These are phyloP conservation scores for Corythaixoides concolor DNA, from an alignment of 2,113 vertebrate genomes.

Conservation along the genomic window DNA sequence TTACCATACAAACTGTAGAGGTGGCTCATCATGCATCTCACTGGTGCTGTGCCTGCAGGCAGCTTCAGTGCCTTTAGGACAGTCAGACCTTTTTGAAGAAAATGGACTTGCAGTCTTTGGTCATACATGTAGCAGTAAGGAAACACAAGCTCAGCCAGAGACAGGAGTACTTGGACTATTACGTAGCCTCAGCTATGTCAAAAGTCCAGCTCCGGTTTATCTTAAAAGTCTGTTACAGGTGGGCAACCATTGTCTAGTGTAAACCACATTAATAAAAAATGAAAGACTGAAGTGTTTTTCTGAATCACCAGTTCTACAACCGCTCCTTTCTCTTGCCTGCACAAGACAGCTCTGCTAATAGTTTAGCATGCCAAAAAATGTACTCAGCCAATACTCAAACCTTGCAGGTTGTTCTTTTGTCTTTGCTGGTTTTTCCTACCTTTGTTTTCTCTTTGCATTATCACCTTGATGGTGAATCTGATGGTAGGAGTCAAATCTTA, in stretches of 20 bases:
- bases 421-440: fast-evolving
- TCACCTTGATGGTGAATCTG: neutral
- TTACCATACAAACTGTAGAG: neutral
- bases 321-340: neutral
- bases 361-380: neutral
- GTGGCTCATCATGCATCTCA: neutral
- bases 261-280: neutral
- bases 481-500: neutral
- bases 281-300: neutral
- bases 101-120: neutral
- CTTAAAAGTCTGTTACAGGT: neutral
- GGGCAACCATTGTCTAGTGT: neutral
- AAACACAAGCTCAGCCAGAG: neutral
- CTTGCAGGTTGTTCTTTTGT: neutral
- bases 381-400: neutral
- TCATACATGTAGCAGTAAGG: neutral
- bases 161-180: neutral
- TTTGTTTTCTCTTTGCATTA: neutral
- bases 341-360: neutral
- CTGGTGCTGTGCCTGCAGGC: neutral
- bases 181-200: neutral
- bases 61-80: neutral
- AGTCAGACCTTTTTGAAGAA: neutral
- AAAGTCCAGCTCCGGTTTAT: fast-evolving
- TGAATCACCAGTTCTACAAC: neutral